phyloP scores from a whole-genome alignment of 2,888 invertebrate genomes.

The Pecten maximus region DNA sequence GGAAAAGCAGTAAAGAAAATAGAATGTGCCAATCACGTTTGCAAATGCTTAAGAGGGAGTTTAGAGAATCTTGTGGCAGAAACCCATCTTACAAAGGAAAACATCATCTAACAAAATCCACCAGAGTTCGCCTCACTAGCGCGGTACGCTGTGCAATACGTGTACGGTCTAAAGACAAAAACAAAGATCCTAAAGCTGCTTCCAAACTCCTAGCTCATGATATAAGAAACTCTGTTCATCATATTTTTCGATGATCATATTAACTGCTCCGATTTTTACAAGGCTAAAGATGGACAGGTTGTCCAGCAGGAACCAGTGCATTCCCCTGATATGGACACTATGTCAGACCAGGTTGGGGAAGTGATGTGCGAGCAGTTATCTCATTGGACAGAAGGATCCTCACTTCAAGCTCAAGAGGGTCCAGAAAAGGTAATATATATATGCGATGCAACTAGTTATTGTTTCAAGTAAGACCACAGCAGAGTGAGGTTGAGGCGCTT shows the following conservation, averaged over 20 bases:
- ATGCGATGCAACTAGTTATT: too few species aligned
- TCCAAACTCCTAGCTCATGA: constrained; percentile 48
- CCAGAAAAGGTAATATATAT: too few species aligned
- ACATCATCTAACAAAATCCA: constrained; percentile 45
- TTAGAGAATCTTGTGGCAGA: constrained; percentile 50
- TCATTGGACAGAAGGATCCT: too few species aligned
- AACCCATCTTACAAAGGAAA: constrained; percentile 46
- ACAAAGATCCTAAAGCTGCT: not conserved
- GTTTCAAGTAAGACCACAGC: too few species aligned
- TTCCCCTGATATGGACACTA: too few species aligned
- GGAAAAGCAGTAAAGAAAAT: constrained; percentile 40
- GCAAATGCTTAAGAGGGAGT: constrained; percentile 46
- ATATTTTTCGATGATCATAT: constrained; percentile 54
- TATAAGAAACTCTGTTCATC: constrained; percentile 48
- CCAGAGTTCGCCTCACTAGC: not conserved
- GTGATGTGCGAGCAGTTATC: too few species aligned
- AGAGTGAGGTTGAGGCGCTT: too few species aligned
- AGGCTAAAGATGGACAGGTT: too few species aligned
- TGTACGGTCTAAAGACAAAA: constrained; percentile 5
- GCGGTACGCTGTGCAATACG: constrained; percentile 38
- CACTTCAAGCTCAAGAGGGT: too few species aligned
- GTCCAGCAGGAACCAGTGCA: too few species aligned
- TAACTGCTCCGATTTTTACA: constrained; percentile 54
- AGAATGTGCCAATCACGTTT: constrained; percentile 54
- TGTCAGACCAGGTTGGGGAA: too few species aligned